Evolutionary conservation across 2,113 vertebrate genomes (phyloP).

Genomic region (Gambusia affinis): DNA sequence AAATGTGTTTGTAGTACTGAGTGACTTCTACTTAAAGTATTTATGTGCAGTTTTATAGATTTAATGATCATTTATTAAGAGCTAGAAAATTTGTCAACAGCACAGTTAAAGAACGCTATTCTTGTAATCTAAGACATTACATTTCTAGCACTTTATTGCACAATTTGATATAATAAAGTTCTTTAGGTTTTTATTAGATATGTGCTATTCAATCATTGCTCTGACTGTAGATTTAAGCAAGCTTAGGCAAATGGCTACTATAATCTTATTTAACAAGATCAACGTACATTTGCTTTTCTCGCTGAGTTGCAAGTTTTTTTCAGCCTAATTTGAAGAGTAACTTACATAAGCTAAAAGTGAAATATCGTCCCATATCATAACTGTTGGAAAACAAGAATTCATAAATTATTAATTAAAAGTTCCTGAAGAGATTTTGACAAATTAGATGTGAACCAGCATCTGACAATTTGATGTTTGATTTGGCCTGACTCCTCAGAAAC

Average conservation of each 20-base stretch:
- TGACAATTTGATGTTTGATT: neutral
- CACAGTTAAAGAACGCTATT: neutral
- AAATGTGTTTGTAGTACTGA: slow-evolving; percentile 9
- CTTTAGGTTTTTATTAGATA: neutral
- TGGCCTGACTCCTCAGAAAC: neutral
- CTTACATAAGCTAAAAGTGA: too few relatives aligned
- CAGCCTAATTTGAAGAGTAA: neutral
- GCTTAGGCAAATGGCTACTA: neutral
- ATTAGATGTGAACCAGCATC: neutral
- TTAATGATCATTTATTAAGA: neutral
- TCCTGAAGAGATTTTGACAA: neutral
- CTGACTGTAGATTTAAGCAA: neutral
- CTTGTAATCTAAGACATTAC: neutral
- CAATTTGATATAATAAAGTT: neutral
- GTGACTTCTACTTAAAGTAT: slow-evolving; percentile 7
- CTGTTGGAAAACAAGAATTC: neutral
- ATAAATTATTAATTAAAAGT: neutral
- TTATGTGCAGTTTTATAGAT: neutral
- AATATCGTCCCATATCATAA: neutral
- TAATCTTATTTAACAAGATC: neutral
- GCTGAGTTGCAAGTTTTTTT: neutral
- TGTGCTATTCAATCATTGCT: neutral
- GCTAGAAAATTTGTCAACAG: neutral
- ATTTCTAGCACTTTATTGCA: neutral
- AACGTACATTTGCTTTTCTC: neutral